Evolutionary conservation across 35 echinoderm and acorn worm genomes (phyloP).

Genomic region (Lytechinus pictus): DNA sequence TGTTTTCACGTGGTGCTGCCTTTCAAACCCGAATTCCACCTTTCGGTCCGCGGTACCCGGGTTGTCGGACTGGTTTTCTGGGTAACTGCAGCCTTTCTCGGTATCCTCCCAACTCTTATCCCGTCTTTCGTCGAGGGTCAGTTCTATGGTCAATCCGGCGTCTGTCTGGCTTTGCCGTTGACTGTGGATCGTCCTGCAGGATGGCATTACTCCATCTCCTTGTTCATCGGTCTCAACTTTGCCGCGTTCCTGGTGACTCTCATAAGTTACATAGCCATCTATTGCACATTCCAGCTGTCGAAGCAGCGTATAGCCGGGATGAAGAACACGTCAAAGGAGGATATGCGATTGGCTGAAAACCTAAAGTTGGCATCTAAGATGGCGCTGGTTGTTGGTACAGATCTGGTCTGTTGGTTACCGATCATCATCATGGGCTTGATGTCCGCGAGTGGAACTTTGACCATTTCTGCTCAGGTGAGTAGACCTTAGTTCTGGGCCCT

Average conservation of each 20-base stretch:
- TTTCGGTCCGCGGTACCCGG: slow-evolving; percentile 24
- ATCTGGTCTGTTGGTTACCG: slow-evolving; percentile 83
- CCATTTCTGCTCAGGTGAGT: slow-evolving; percentile 7
- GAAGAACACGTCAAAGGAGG: neutral
- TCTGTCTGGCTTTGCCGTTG: slow-evolving; percentile 75
- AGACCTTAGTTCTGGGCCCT: neutral
- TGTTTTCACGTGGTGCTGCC: slow-evolving; percentile 60
- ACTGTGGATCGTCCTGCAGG: slow-evolving; percentile 65
- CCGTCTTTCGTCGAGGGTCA: neutral
- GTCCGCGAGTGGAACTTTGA: slow-evolving; percentile 22
- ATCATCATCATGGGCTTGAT: slow-evolving; percentile 81
- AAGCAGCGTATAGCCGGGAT: neutral
- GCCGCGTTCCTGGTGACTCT: slow-evolving; percentile 66
- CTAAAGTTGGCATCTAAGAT: slow-evolving; percentile 75
- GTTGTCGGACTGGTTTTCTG: slow-evolving; percentile 39
- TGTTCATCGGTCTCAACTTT: slow-evolving; percentile 76
- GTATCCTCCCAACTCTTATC: slow-evolving; percentile 48
- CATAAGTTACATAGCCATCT: slow-evolving; percentile 68
- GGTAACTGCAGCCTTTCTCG: slow-evolving; percentile 53
- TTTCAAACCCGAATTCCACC: slow-evolving; percentile 55
- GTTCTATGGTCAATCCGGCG: slow-evolving; percentile 77
- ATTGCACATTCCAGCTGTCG: slow-evolving; percentile 49
- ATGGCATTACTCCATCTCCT: slow-evolving; percentile 76
- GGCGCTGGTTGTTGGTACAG: slow-evolving; percentile 74
- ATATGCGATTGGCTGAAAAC: slow-evolving; percentile 26